Base-by-base conservation (phyloP, 92 coral and sea anemone species). In the Desmophyllum pertusum region DNA sequence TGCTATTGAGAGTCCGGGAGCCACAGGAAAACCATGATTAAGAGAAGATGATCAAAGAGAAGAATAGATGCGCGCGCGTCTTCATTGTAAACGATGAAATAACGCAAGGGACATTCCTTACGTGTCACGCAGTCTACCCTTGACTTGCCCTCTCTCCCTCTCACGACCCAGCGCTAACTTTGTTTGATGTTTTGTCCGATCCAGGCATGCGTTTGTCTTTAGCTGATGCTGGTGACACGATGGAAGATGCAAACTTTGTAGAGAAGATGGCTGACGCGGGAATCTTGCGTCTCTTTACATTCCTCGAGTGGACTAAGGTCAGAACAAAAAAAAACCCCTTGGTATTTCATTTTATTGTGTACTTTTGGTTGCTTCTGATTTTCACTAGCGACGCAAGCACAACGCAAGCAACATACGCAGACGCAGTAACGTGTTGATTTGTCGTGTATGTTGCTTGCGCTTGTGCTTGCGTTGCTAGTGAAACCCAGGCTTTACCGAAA, bases 181-280 rank as follows among this genome's bases (percentile, higher is more conserved):
- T 51, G 13, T 36, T 43, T 18, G 46, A 11, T 38, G 10, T 43
- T 78, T 35, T 67, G 10, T 48, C 45, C 43, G 21, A 30, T 40
- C 9, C 50, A 96, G 99, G 99, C 45, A 94, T 96, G 95, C 94
- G 99, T 13, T 85, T 96, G 51, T 90, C 99, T 33, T 84, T 96
- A 29, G 99, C 99, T 25, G 99, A 96, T 74, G 99, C 99, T 78
- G 98, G 99, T 15, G 99, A 96, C 85, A 94, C 98, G 6, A 81
- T 96, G 79, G 99, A 96, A 87, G 99, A 96, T 67, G 99, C 99
- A 0, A 96, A 96, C 88, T 96, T 96, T 79, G 99, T 94, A 25
- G 98, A 96, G 81, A 94, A 94, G 85, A 92, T 96, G 99, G 98
- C 99, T 30, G 99, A 96, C 79, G 99, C 98, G 23, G 99, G 99